Base-by-base conservation (phyloP, 2,888 invertebrate species). In the Drosophila monieri region DNA sequence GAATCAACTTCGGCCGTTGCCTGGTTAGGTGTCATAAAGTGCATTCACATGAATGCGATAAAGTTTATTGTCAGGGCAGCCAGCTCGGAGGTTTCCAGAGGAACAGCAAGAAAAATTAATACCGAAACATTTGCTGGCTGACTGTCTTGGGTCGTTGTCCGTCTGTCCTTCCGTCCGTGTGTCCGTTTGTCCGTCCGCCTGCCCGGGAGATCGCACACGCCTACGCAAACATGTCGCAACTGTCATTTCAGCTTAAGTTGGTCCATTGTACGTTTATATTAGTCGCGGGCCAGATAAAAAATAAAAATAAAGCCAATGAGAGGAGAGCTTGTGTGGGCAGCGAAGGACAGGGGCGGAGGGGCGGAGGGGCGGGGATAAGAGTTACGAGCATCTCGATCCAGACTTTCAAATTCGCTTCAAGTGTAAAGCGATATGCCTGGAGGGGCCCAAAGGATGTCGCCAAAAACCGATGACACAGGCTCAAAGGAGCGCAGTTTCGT, bases 231-330 rank as follows among this genome's bases (percentile, higher is more conserved):
- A 89, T 89, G 89, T 85, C 89, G 85, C 89, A 89, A 88, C 89
- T 90, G 90, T 90, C 90, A 90, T 90, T 90, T 90, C 86, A 80
- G 89, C 89, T 89, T 89, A 89, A 88, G 78, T 89, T 86, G 80
- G 85, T 80, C 89, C 89, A 86, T 90, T 90, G 88, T 90, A 90
- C 88, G 90, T 90, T 89, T 90, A 90, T 90, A 90, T 90, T 90
- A 90, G 89, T 89, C 90, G 83, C 85, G 74, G 73, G 61, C 56
- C 76, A 81, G 76, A 76, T 80, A 78, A 27, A 61, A 57, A 79
- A 67, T 32, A 53, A 25, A 39, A 41, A 18, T 14, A 64, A 65
- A 25, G 39, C 67, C 59, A 59, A 62, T 53, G 60, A 56, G 78
- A 55, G 39, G 39, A 59, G 70, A 72, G 60, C 61, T 47, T 67